Evolutionary conservation across 1,140 invertebrate genomes (phyloP).

Genomic region (Lordiphosa clarofinis): DNA sequence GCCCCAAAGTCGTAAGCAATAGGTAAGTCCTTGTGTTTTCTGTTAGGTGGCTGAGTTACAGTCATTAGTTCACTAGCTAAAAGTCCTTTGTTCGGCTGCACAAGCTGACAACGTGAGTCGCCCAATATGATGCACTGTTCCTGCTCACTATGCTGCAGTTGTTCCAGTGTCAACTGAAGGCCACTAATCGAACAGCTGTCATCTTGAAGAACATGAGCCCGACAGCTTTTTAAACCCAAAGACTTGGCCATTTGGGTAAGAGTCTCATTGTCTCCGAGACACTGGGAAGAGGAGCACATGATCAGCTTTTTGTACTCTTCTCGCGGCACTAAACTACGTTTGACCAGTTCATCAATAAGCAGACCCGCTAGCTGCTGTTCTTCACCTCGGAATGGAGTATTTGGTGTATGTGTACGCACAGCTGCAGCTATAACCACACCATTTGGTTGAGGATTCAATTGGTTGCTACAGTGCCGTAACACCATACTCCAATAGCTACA

Average conservation of each 20-base stretch:
- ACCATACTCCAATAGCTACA: slow-evolving; percentile 18
- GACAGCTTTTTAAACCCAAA: slow-evolving; percentile 40
- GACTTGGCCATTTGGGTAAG: slow-evolving; percentile 22
- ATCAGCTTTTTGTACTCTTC: slow-evolving; percentile 49
- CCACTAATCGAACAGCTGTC: slow-evolving; percentile 36
- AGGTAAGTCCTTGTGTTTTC: not conserved
- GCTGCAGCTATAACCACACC: slow-evolving; percentile 55
- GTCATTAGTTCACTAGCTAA: slow-evolving; percentile 35
- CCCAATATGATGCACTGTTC: slow-evolving; percentile 43
- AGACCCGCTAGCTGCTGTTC: slow-evolving; percentile 38
- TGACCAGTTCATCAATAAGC: slow-evolving; percentile 57
- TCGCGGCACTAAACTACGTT: slow-evolving; percentile 46
- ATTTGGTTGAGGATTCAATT: slow-evolving; percentile 9
- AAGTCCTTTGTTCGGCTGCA: slow-evolving; percentile 12
- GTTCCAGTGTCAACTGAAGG: slow-evolving; percentile 40
- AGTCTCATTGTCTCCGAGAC: not conserved
- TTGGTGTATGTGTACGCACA: slow-evolving; percentile 62
- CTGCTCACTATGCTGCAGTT: slow-evolving; percentile 10
- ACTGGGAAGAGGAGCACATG: slow-evolving; percentile 26
- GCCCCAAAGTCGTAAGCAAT: slow-evolving; percentile 90
- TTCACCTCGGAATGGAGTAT: slow-evolving; percentile 1
- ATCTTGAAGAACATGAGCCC: slow-evolving; percentile 23
- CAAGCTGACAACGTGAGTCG: slow-evolving; percentile 31
- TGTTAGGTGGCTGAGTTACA: not conserved
- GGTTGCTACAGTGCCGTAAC: not conserved